A percentile compares a stretch with the other conserved stretches of the same genome.
phyloP scores from a whole-genome alignment of 2,888 invertebrate genomes.

The Autographa gamma region DNA sequence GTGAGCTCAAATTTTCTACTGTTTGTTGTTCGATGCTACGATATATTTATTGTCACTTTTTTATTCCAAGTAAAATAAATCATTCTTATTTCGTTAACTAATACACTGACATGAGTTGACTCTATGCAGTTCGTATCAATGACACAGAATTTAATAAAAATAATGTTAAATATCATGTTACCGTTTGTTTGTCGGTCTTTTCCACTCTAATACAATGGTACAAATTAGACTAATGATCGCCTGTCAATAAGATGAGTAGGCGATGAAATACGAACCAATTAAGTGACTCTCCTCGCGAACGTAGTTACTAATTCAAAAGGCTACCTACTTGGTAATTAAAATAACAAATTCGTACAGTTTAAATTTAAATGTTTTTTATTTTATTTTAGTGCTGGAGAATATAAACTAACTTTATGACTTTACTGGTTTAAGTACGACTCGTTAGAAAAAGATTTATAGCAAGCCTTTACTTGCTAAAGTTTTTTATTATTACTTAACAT shows the following conservation, averaged over 20 bases:
- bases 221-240: conserved; percentile 51
- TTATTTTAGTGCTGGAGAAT: conserved; percentile 34
- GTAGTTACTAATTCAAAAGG: conserved; percentile 56
- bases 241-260: conserved; percentile 58
- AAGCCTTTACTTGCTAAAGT: too few species aligned
- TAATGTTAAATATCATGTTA: conserved; percentile 18
- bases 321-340: conserved; percentile 36
- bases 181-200: conserved; percentile 23
- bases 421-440: conserved; percentile 21
- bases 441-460: conserved; percentile 35
- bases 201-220: conserved; percentile 25
- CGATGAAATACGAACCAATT: conserved; percentile 62
- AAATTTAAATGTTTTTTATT: conserved; percentile 41
- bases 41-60: too few species aligned
- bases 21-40: too few species aligned
- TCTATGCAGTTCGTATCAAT: too few species aligned
- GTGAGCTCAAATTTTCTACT: too few species aligned
- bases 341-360: conserved; percentile 40
- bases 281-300: conserved; percentile 57
- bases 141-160: too few species aligned
- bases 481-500: neutral
- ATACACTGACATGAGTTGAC: too few species aligned
- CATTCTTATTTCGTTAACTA: too few species aligned
- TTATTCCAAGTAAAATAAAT: too few species aligned
- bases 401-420: conserved; percentile 33